phyloP scores from a whole-genome alignment of 2,113 vertebrate species.

The Asarcornis scutulata region DNA sequence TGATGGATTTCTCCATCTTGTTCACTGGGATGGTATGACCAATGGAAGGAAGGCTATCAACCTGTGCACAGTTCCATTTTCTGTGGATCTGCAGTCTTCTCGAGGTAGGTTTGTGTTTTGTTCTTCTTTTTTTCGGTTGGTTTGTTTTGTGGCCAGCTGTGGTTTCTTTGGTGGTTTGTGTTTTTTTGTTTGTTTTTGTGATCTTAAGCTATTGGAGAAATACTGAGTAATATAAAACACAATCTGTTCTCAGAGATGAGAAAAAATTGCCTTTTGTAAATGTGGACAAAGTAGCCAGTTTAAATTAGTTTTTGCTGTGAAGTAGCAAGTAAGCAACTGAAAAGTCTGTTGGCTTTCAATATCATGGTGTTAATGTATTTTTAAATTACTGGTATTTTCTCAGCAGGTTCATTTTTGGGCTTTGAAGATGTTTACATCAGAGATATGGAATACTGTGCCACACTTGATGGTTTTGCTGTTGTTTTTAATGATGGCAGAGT shows the following conservation, averaged over 20 bases:
- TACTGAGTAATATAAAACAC: background rate
- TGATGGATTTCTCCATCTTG: conserved; percentile 93
- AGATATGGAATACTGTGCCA: conserved; percentile 95
- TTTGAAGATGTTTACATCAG: conserved; percentile 86
- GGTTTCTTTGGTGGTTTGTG: background rate
- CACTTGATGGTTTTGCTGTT: conserved; percentile 93
- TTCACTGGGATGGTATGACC: conserved; percentile 95
- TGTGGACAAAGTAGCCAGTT: background rate
- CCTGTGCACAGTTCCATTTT: conserved; percentile 93
- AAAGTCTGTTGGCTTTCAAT: background rate
- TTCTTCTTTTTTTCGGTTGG: too few species aligned
- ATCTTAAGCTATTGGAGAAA: background rate
- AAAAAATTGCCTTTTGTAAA: background rate
- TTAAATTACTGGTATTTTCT: conserved; percentile 35
- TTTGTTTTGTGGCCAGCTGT: too few species aligned
- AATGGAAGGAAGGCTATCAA: conserved; percentile 95
- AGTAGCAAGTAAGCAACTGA: background rate
- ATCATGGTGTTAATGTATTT: background rate
- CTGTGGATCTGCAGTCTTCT: conserved; percentile 94
- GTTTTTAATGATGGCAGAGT: conserved; percentile 95
- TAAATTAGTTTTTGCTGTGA: background rate
- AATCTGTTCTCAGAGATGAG: background rate
- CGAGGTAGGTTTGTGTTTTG: conserved; percentile 79
- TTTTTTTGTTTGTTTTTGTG: accelerated
- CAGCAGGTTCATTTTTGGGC: conserved; percentile 89